Conservation (phyloP, 2,888 invertebrate genomes). For the Papilio gigon region DNA sequence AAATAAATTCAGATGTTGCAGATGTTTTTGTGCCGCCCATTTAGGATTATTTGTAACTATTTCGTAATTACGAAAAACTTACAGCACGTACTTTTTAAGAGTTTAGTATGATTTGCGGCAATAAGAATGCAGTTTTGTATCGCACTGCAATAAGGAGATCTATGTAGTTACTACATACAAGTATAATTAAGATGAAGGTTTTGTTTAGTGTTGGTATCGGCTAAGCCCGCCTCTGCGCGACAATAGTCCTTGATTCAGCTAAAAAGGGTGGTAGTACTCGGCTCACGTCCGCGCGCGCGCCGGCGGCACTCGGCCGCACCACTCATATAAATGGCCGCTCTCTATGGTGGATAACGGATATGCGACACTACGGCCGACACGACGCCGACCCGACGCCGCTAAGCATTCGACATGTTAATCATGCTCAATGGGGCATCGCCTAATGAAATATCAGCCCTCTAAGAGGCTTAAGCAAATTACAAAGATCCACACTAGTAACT, state of each 20-base stretch:
- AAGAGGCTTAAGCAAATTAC: conserved; percentile 28
- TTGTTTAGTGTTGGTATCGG: conserved; percentile 9
- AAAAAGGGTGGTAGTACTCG: conserved; percentile 54
- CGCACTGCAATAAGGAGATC: no score
- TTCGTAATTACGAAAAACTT: no score
- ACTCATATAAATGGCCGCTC: conserved; percentile 53
- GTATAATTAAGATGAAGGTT: background rate
- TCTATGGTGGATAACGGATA: conserved; percentile 46
- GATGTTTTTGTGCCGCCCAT: background rate
- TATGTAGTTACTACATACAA: background rate
- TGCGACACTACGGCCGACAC: no score
- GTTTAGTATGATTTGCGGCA: no score
- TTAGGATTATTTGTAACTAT: no score
- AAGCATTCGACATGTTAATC: conserved; percentile 50
- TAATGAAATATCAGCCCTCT: conserved; percentile 46
- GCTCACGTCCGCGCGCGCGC: conserved; percentile 54
- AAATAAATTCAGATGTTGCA: background rate
- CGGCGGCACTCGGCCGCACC: conserved; percentile 47
- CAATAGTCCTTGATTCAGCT: conserved; percentile 49
- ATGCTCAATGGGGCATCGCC: conserved; percentile 46
- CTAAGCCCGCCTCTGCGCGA: conserved; percentile 44
- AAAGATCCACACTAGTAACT: conserved; percentile 27
- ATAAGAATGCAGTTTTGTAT: background rate
- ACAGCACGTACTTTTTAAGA: no score
- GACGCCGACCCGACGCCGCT: conserved; percentile 46